Base-by-base conservation (phyloP, 2,113 vertebrate species). In the Barbus barbus region DNA sequence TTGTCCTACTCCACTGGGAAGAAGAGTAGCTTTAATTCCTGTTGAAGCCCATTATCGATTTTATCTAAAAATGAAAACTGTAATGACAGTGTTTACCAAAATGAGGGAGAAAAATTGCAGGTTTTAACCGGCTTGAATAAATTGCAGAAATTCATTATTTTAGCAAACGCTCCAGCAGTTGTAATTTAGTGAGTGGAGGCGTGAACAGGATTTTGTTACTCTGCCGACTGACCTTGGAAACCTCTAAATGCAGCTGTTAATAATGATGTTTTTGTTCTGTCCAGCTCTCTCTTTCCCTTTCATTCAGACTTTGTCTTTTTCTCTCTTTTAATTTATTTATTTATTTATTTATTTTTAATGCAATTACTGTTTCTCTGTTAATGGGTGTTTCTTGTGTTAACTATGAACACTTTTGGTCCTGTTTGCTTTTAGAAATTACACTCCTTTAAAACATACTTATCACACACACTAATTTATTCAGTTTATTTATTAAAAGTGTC, bases 131-230 rank as follows among this genome's bases (percentile, higher is more conserved):
- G 46, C 8, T 18, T 56, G 44, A 53, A 53, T 76, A 63, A 77
- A 83, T 56, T 20, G 36, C n/a, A 53, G n/a, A 7, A 76, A 58
- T n/a, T 31, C 18, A 69, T 69, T 77, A n/a, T 44, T 85, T 75
- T 28, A 60, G 4, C 22, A 28, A 58, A 7, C 9, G 6, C 67
- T 51, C 12, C 22, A 46, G 46, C 8, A 41, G 33, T 24, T 53
- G 44, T 24, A 56, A 82, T 78, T 78, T 33, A 38, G 75, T 1
- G 7, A 38, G 33, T 38, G 56, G 76, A 79, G 36, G n/a, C 8
- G 58, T 33, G 12, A 63, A 63, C 56, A 63, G 56, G 24, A 61
- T 24, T 60, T 3, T 61, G 76, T 41, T 78, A 12, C 36, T 38
- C 31, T 77, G 75, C 1, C 14, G 20, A 38, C 53, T 78, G 53